Evolutionary conservation across 2,888 invertebrate genomes (phyloP).

Genomic region (Bellardia pandia): DNA sequence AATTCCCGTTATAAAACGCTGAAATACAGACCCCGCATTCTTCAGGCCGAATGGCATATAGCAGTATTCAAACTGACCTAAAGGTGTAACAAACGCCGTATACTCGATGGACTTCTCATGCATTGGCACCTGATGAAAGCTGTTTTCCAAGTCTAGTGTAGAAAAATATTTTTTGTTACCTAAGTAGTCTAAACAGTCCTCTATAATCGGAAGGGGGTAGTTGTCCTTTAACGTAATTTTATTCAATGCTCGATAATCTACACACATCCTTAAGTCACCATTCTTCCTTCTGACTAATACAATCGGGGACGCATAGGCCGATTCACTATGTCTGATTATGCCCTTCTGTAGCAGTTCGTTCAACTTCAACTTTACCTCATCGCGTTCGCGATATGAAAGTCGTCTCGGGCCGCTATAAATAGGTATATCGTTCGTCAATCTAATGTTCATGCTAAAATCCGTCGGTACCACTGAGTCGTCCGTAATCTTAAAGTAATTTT

Average conservation of each 20-base stretch:
- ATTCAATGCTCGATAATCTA: slow-evolving; percentile 50
- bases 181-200: slow-evolving; percentile 13
- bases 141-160: slow-evolving; percentile 11
- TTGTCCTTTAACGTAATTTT: background rate
- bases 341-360: background rate
- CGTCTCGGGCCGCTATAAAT: slow-evolving; percentile 1
- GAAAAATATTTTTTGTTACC: slow-evolving; percentile 10
- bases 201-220: slow-evolving; percentile 26
- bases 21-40: slow-evolving; percentile 33
- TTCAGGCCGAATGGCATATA: slow-evolving; percentile 40
- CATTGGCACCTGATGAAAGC: background rate
- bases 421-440: background rate
- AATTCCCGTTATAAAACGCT: slow-evolving; percentile 30
- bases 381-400: background rate
- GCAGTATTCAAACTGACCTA: slow-evolving; percentile 44
- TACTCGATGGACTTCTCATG: slow-evolving; percentile 18
- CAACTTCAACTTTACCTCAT: background rate
- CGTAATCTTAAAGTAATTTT: no score
- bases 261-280: slow-evolving; percentile 55
- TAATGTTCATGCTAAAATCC: slow-evolving; percentile 20
- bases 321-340: slow-evolving; percentile 12
- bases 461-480: no score
- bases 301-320: slow-evolving; percentile 19
- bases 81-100: slow-evolving; percentile 43
- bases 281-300: slow-evolving; percentile 20